Base-by-base conservation (phyloP, 2,888 invertebrate genomes). In the Calliopum simillimum region DNA sequence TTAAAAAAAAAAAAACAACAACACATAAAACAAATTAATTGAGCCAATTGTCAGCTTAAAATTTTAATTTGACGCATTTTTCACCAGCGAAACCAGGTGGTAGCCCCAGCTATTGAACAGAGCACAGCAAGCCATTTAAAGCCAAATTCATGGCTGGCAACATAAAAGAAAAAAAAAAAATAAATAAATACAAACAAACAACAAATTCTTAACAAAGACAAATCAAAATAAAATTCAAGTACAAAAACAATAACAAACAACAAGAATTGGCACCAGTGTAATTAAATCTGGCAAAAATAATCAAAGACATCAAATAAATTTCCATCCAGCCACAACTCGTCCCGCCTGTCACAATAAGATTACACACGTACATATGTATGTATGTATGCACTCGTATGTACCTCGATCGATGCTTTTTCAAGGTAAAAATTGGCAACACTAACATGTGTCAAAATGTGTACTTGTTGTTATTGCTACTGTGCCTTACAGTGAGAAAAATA, bases 251-350 rank as follows among this genome's bases (percentile, higher is more conserved):
- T 5, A 41, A 59, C 8, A 41, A 49, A 49, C 49, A 63, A 33
- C 47, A 6, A 62, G n/a, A 62, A 16, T 23, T n/a, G 47, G 25
- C 62, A 47, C 1, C 62, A 46, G 5, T 51, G 23, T 65, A 71
- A 71, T 68, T 55, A 55, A 65, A 59, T 21, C 46, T 47, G 68
- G 53, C 64, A 46, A 67, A 66, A 66, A 66, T 23, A 33, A 55
- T 19, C 47, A 44, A 65, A 14, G 46, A 65, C 43, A 63, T 49
- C 62, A 47, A 33, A 59, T 44, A 13, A 16, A 21, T 13, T 12
- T 21, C 19, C 11, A n/a, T 19, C 3, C 51, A n/a, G 51, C 2
- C 11, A 12, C 16, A 33, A 8, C 33, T 33, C 33, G 33, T 8
- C 33, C 33, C 33, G 33, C 33, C 33, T 33, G 33, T 8, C 33